Percentiles rank a stretch among this genome's conserved stretches.
phyloP scores from a whole-genome alignment of 2,113 vertebrate species.

The Chauna torquata region DNA sequence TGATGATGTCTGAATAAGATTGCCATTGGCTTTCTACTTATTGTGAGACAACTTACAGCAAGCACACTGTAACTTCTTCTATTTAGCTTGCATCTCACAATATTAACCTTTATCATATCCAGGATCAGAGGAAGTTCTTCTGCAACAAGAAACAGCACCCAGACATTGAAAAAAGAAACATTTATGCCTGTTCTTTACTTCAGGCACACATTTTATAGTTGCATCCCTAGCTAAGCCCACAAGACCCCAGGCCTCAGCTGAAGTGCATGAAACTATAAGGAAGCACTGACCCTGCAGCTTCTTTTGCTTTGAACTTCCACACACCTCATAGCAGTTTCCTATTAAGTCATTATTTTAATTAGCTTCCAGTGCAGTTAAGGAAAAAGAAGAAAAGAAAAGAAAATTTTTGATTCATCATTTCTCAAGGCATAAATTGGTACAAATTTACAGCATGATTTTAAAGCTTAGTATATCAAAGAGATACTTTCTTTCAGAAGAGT shows the following conservation, averaged over 20 bases:
- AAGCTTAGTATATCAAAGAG: neutral
- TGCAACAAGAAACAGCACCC: neutral
- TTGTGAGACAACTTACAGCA: neutral
- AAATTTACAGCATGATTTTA: neutral
- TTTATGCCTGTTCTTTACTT: neutral
- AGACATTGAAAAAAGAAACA: neutral
- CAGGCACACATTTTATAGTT: neutral
- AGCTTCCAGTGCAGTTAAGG: neutral
- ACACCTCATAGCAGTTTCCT: neutral
- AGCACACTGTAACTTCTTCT: neutral
- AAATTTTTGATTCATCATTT: neutral
- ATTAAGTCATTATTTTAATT: neutral
- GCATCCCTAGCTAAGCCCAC: neutral
- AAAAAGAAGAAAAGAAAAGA: neutral
- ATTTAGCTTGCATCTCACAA: neutral
- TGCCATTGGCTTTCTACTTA: neutral
- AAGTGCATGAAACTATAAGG: neutral
- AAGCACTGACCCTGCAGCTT: neutral
- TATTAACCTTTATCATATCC: neutral
- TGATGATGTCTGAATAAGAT: neutral
- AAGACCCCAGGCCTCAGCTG: neutral
- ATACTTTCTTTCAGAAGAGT: fast-evolving
- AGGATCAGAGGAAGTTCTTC: neutral
- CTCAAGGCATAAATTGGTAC: neutral
- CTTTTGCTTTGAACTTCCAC: neutral